Evolutionary conservation across 2,888 invertebrate species (phyloP).

Genomic region (Periphyllus acericola): DNA sequence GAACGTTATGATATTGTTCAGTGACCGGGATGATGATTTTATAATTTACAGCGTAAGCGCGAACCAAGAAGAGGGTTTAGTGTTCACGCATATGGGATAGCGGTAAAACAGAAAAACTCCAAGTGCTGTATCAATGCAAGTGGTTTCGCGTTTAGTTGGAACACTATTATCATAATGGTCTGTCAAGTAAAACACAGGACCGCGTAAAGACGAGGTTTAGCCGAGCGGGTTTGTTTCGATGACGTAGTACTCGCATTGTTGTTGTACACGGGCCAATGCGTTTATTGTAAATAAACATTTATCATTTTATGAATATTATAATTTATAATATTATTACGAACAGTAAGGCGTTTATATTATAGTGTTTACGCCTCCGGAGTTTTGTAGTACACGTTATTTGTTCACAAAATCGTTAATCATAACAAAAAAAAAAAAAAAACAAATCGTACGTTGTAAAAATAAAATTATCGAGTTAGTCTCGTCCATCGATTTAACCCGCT

Average conservation of each 20-base stretch:
- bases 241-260: not conserved
- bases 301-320: not conserved
- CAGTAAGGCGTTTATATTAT: not conserved
- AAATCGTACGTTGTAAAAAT: not conserved
- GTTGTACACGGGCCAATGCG: not conserved
- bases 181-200: not conserved
- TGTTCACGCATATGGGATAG: not conserved
- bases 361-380: not conserved
- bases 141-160: not conserved
- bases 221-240: not conserved
- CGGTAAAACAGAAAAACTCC: not conserved
- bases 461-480: slow-evolving; percentile 6
- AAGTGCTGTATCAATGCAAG: not conserved
- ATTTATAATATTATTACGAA: not conserved
- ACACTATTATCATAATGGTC: not conserved
- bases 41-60: not conserved
- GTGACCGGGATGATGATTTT: not conserved
- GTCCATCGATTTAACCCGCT: not conserved
- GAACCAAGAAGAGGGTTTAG: not conserved
- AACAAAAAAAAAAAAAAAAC: not conserved
- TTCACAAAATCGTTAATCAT: not conserved
- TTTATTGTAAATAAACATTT: slow-evolving; percentile 2
- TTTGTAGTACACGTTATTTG: not conserved
- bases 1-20: slow-evolving; percentile 34
- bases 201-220: not conserved